Base-by-base conservation (phyloP, 1,140 invertebrate species). In the Tribolium castaneum region DNA sequence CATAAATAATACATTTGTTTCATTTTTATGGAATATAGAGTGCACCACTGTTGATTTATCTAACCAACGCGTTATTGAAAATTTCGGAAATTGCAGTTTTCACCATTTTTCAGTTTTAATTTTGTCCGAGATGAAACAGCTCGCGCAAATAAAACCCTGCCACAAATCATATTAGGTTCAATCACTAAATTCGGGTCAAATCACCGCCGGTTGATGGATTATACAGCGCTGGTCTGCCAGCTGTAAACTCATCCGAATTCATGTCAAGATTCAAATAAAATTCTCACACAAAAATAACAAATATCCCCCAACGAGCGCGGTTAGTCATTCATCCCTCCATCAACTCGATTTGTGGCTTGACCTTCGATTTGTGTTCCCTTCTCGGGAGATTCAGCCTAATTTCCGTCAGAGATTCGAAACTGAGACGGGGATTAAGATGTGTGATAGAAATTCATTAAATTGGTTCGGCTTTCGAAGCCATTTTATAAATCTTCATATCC, bases 171-270 rank as follows among this genome's bases (percentile, higher is more conserved):
- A 35, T 66, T 66, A 66, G 59, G 59, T 13, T 66, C 59, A 66
- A 66, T 66, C 59, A 66, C 25, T 35, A 66, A 66, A 66, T 66
- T 66, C 59, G 59, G 59, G 59, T 66, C 59, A 66, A 66, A 66
- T 66, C 59, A 66, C 59, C 19, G 25, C 59, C 59, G 14, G 25
- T 66, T 66, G 59, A 66, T 66, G 59, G 59, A 66, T 66, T 13
- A 35, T 35, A 12, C 10, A 30, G 2, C 30, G 4, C 12, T 30
- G 25, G 30, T 12, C 59, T 16, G 16, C 16, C 22, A 25, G 59
- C n/a, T 66, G 59, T 6, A 66, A 14, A 66, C 59, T 66, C 59
- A 66, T 66, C 4, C 34, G 12, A 66, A 66, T 66, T 66, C 59
- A 66, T 14, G 59, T 66, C 59, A 66, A 66, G 59, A 66, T 66